Evolutionary conservation across 2,888 invertebrate genomes (phyloP).

Genomic region (Mesodorylaimus sp.): DNA sequence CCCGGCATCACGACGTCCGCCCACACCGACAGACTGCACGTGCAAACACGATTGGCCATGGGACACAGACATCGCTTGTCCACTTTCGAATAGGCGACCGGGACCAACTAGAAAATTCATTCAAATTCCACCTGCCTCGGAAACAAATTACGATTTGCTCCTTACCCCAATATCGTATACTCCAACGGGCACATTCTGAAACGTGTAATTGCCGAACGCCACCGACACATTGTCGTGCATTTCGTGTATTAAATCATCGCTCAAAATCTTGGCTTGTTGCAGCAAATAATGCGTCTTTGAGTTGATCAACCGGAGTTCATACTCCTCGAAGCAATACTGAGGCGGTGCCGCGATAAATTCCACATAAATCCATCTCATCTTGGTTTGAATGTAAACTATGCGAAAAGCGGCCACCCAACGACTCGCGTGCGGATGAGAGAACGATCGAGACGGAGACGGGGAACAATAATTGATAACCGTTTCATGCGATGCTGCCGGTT

Average conservation of each 20-base stretch:
- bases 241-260: not conserved
- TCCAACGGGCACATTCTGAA: slow-evolving; percentile 1
- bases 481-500: no score
- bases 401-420: slow-evolving; percentile 1
- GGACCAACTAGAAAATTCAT: not conserved
- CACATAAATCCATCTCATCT: not conserved
- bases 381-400: not conserved
- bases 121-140: no score
- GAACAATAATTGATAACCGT: no score
- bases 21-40: slow-evolving; percentile 1
- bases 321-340: slow-evolving; percentile 5
- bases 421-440: not conserved
- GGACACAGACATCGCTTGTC: slow-evolving; percentile 7
- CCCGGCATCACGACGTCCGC: not conserved
- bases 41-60: not conserved
- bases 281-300: no score
- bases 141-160: no score
- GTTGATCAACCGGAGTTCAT: not conserved
- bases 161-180: slow-evolving; percentile 6
- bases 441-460: no score
- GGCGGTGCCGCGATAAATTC: slow-evolving; percentile 4
- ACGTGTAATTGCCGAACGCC: slow-evolving; percentile 4
- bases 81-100: no score
- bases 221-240: not conserved
- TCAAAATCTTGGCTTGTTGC: no score